phyloP scores from a whole-genome alignment of 1,140 invertebrate species.

The Orussus abietinus region DNA sequence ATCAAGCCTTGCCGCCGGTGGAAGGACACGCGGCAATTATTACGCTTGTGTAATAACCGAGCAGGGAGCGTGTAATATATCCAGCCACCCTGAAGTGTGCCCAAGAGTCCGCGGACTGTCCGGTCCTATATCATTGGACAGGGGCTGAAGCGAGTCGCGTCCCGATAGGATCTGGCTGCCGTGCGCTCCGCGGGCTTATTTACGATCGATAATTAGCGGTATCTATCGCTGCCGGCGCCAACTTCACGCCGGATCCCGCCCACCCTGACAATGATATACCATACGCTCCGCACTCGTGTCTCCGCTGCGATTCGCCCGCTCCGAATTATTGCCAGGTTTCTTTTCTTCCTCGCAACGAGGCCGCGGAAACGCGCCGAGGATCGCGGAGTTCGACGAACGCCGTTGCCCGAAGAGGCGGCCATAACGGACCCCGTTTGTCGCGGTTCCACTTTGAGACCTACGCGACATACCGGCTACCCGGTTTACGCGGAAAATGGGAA shows the following conservation, averaged over 20 bases:
- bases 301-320: constrained; percentile 16
- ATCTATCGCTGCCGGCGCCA: constrained; percentile 53
- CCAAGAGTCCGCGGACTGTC: background rate
- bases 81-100: constrained; percentile 14
- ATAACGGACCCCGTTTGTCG: no score
- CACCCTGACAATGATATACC: constrained; percentile 11
- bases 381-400: no score
- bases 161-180: constrained; percentile 34
- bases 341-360: no score
- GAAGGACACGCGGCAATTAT: constrained; percentile 12
- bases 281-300: constrained; percentile 7
- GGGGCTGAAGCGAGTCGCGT: constrained; percentile 10
- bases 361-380: no score
- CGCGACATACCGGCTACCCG: no score
- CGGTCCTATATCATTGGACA: constrained; percentile 30
- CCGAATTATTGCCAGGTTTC: no score
- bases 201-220: constrained; percentile 55
- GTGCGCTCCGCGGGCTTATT: constrained; percentile 41
- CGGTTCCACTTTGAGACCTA: no score
- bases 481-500: no score
- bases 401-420: no score
- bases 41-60: constrained; percentile 18
- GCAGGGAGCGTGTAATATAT: constrained; percentile 17
- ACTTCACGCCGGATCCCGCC: constrained; percentile 31
- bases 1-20: constrained; percentile 13